These are phyloP conservation scores for Sakesphorus luctuosus DNA, from an alignment of 2,113 vertebrate genomes.

Conservation along the genomic window DNA sequence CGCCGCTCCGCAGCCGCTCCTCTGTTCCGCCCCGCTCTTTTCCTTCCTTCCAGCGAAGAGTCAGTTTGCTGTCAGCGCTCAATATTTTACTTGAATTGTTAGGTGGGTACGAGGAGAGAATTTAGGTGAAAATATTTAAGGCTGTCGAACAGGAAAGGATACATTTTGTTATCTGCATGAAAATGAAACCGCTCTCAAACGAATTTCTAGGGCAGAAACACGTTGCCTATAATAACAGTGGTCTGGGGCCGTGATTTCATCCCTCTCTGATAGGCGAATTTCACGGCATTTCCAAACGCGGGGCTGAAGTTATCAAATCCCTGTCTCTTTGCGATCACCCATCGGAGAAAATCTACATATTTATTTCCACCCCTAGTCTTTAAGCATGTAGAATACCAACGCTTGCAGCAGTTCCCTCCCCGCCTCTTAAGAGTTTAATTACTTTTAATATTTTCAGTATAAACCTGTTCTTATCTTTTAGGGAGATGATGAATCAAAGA, in stretches of 20 bases:
- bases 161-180: not conserved
- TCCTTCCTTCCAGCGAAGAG: not conserved
- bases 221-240: not conserved
- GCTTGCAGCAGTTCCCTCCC: not conserved
- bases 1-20: not conserved
- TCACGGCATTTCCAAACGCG: not conserved
- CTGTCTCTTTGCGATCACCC: not conserved
- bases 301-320: not conserved
- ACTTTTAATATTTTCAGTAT: not conserved
- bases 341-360: not conserved
- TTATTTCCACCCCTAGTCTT: not conserved
- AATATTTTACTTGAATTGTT: not conserved
- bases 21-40: not conserved
- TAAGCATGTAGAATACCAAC: not conserved
- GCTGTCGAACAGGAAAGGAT: not conserved
- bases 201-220: not conserved
- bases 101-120: not conserved
- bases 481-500: not conserved
- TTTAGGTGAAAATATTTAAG: not conserved
- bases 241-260: not conserved
- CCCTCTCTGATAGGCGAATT: not conserved
- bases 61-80: not conserved
- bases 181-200: constrained; percentile 12
- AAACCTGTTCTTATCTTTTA: not conserved
- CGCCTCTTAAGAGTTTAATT: not conserved